Evolutionary conservation across 2,113 vertebrate genomes (phyloP), one percentile per base, ranked within the genome.

Genomic region (Neopipo cinnamomea): DNA sequence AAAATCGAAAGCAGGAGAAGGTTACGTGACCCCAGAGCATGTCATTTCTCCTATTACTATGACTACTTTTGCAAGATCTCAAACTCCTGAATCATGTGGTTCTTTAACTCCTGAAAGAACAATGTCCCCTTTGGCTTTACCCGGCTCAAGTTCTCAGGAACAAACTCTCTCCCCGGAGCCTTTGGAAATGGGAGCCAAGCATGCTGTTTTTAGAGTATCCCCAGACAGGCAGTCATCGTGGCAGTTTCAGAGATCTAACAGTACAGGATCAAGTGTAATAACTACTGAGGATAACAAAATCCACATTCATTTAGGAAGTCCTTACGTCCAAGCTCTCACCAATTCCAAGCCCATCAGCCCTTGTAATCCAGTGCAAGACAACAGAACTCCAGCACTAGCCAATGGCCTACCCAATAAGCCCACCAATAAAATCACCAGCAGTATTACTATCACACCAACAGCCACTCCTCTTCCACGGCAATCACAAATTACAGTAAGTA

Each of bases 401-500:
- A 99, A 99, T 47, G 99, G 98, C 97, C 94, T 98, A 81, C 96
- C 98, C 85, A 97, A 74, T 97, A 99, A 99, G 97, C 93, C 98
- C 90, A 98, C 97, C 98, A 99, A 97, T 98, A 99, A 99, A 99
- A 98, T 99, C 97, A 99, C 98, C 96, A 99, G 99, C 98, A 99
- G 99, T 98, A 99, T 99, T 97, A 99, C 98, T 97, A 99, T 99
- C 97, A 99, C 99, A 97, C 99, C 99, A 98, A 98, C 98, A 97
- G 98, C 99, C 97, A 98, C 98, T 97, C 98, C 99, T 98, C 98
- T 99, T 97, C 98, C 99, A 98, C 98, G 98, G 94, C 99, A 99
- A 95, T 98, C 99, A 97, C 99, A 99, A 97, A 99, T 99, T 98
- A 99, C 99, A 99, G 99, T 99, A 99, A 99, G 99, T 99, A 99